Base-by-base conservation (phyloP, 2,888 invertebrate genomes). In the Argyresthia goedartella region DNA sequence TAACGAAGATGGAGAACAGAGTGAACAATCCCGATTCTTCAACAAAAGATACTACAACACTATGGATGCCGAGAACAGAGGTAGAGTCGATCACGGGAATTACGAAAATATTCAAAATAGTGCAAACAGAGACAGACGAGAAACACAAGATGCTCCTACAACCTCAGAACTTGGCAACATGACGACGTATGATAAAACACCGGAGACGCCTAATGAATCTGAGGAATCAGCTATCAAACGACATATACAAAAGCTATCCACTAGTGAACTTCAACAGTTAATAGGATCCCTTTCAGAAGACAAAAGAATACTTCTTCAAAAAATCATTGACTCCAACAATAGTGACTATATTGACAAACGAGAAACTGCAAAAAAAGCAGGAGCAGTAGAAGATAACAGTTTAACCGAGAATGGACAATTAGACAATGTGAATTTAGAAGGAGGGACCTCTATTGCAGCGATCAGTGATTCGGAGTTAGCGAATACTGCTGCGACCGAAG, bases 311-410 rank as follows among this genome's bases (percentile, higher is more conserved):
- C 65, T 86, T 4, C 65, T 86, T 42, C 78, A 76, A 59, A 77
- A 74, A 61, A 80, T 85, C 4, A 81, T 86, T 34, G 75, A 72
- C 13, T 62, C 52, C 36, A 71, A 73, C 16, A 34, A 51, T 42
- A 59, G 7, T 51, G 52, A 42, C 63, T 67, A 66, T 2, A 60
- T 44, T 41, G 57, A 78, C 16, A 78, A 86, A 66, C 69, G 85
- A 56, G 86, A 85, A 71, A 84, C 84, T 51, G 82, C 79, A 7
- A 85, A 85, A 55, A 86, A 85, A 63, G 76, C 78, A 25, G 80
- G 71, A 7, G 80, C 80, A 36, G 69, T 75, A 16, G 80, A 81
- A 59, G 78, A 78, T 58, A 78, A 71, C 57, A 72, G 64, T 59
- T 68, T 61, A n/a, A 63, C 75, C n/a, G 79, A 81, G 52, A 70